Conservation (phyloP, 2,113 vertebrate species). For the Neotoma lepida region DNA sequence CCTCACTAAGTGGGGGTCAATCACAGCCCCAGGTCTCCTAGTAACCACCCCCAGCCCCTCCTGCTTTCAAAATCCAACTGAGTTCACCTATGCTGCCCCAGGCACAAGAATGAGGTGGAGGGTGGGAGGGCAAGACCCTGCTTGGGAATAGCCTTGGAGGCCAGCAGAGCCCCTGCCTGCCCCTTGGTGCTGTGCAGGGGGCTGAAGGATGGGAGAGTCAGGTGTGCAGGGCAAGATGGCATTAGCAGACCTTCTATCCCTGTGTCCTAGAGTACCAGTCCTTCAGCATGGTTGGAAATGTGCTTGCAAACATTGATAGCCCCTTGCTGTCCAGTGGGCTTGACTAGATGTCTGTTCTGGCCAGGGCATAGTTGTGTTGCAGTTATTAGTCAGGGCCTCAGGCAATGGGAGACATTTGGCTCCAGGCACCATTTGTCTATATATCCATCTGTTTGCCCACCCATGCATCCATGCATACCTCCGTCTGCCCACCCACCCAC, state of each 20-base stretch:
- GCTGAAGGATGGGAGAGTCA: background rate
- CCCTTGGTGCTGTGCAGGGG: background rate
- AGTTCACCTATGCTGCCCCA: background rate
- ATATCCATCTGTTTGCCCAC: no score
- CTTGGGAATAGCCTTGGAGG: background rate
- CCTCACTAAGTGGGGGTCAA: background rate
- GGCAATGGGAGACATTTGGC: background rate
- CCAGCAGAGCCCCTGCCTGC: background rate
- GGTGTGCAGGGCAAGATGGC: background rate
- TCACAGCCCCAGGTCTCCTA: background rate
- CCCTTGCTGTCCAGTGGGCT: background rate
- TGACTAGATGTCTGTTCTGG: fast-evolving
- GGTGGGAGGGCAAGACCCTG: background rate
- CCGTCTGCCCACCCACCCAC: background rate
- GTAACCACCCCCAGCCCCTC: background rate
- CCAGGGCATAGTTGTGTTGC: background rate
- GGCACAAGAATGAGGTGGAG: background rate
- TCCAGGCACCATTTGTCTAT: no score
- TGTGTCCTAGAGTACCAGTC: fast-evolving
- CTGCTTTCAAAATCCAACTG: fast-evolving
- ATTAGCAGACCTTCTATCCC: background rate
- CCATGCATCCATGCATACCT: background rate
- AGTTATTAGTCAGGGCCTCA: background rate
- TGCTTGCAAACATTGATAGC: background rate
- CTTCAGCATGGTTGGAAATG: background rate